These are phyloP conservation scores for Lepidotrigona ventralis DNA, from an alignment of 1,140 invertebrate genomes.

Conservation along the genomic window DNA sequence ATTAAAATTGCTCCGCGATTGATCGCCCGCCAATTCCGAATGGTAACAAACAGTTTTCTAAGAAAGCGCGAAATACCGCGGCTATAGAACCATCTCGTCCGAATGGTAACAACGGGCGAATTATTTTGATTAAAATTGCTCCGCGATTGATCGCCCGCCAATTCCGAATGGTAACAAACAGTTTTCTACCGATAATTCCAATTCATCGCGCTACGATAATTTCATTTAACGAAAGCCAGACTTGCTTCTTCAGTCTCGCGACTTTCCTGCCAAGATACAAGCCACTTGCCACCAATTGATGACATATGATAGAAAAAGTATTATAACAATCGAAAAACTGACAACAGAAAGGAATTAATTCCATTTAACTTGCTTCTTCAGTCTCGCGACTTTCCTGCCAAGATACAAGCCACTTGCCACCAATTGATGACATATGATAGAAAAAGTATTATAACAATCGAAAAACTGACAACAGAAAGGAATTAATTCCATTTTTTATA, in stretches of 20 bases:
- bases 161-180: slow-evolving; percentile 32
- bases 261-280: background rate
- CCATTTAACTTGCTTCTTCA: background rate
- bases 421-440: no score
- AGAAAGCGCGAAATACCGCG: background rate
- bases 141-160: background rate
- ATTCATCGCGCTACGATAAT: background rate
- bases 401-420: background rate
- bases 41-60: slow-evolving; percentile 37
- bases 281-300: background rate
- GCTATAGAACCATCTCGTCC: background rate
- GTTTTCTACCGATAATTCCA: slow-evolving; percentile 11
- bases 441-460: no score
- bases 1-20: slow-evolving; percentile 1
- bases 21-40: background rate
- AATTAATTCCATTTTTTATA: no score
- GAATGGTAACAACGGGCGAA: background rate
- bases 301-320: no score
- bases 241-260: background rate
- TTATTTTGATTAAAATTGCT: slow-evolving; percentile 24
- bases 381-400: background rate
- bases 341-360: no score
- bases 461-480: no score
- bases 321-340: no score
- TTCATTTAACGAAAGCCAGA: background rate